These are phyloP conservation scores for Trididemnum clinides DNA, from an alignment of 23 tunicate species.

Conservation along the genomic window DNA sequence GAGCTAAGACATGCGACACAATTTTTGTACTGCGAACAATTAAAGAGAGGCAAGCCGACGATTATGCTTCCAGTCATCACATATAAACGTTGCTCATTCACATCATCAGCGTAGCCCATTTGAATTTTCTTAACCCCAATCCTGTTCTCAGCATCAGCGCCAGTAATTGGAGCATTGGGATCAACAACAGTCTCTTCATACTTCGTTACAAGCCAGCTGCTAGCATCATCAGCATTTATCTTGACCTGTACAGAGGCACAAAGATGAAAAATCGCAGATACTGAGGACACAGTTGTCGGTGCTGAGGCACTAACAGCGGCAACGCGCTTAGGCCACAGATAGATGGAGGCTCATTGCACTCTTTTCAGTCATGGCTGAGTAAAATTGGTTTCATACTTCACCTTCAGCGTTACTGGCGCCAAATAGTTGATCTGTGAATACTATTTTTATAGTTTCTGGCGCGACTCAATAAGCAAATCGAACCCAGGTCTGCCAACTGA, in stretches of 20 bases:
- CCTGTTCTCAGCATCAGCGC: not conserved
- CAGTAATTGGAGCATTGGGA: not conserved
- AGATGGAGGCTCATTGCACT: too few relatives aligned
- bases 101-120: not conserved
- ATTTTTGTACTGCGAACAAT: conserved; percentile 45
- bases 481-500: too few relatives aligned
- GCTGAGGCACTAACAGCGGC: too few relatives aligned
- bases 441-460: too few relatives aligned
- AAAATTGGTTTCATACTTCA: too few relatives aligned
- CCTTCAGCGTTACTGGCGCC: too few relatives aligned
- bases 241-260: not conserved
- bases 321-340: too few relatives aligned
- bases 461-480: too few relatives aligned
- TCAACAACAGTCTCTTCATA: not conserved
- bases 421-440: too few relatives aligned
- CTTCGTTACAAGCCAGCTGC: not conserved
- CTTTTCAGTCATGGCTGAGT: too few relatives aligned
- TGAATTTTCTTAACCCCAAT: not conserved
- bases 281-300: too few relatives aligned
- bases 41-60: conserved; percentile 57
- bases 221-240: not conserved
- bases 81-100: conserved; percentile 16
- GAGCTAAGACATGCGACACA: conserved; percentile 61
- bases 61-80: conserved; percentile 45
- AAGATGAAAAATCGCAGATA: too few relatives aligned